Evolutionary conservation across 2,113 vertebrate species (phyloP), one percentile per base, ranked within the genome.

Genomic region (Eudyptes chrysolophus): DNA sequence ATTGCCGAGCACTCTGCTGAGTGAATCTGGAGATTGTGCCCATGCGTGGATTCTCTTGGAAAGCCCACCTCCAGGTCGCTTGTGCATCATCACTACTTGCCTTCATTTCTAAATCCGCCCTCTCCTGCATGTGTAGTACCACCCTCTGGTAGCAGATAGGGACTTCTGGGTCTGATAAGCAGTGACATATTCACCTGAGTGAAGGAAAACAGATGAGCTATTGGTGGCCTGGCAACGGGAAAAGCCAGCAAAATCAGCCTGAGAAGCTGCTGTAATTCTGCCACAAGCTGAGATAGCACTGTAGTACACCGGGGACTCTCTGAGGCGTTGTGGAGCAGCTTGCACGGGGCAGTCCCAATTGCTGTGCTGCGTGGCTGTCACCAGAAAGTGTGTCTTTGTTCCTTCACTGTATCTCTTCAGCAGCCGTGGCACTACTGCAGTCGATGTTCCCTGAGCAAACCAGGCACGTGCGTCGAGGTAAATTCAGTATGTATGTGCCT

Each of bases 271-370:
- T 89, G 60, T 74, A 48, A 15, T 52, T 91, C 72, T 82, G 78
- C 66, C 36, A 3, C 61, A 40, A 84, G 38, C 42, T 65, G 76
- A 66, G 49, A 3, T 7, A 60, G 55, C 16, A 2, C 42, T 38
- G 38, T n/a, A 58, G 38, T 38, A n/a, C 72, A 25, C 22, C 1
- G 0, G 69, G 42, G 48, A 27, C 55, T 14, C 52, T 80, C 65
- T 30, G 77, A 44, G 55, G 44, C 3, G 0, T 18, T 36, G 38
- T 7, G 44, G 15, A 62, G 38, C 52, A 42, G 51, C 48, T 90
- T 55, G 42, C 69, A 16, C 0, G 0, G 51, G 12, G 4, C 76
- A 69, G 38, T 81, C 51, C 38, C 72, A 40, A 2, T 13, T 21
- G 60, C 48, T 81, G 55, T 30, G 26, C 64, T 92, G 51, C 1